Evolutionary conservation across 2,888 invertebrate species (phyloP), one percentile per base, ranked within the genome.

Genomic region (Omphaloscelis lunosa): DNA sequence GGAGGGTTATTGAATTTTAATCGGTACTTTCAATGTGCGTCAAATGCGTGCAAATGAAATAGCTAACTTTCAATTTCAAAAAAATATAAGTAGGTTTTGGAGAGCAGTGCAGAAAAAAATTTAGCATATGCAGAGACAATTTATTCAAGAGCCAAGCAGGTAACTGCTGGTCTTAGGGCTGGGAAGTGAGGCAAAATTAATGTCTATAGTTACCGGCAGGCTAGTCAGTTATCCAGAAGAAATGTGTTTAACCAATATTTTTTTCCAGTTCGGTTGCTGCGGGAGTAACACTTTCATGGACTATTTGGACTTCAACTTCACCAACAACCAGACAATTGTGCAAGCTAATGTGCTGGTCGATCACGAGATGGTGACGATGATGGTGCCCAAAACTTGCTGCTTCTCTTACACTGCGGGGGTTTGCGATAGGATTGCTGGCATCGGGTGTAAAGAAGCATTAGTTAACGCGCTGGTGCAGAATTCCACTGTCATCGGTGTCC

Each of bases 181-280:
- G 23, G 5, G 12, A 51, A 23, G 6, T 34, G 6, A 6, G 29
- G 17, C 6, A 67, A 51, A 48, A 34, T 9, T 1, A 23, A 51
- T n/a, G n/a, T 0, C 9, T 65, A 20, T 11, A 68, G n/a, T 27
- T 27, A 11, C 27, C 61, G 61, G 15, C 5, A 23, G 59, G 23
- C 41, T 17, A 23, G 8, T 20, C 29, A 72, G 8, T 11, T 45
- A 53, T 53, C 51, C 20, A 62, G 20, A 5, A 58, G 12, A 56
- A 48, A 27, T 34, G 23, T 59, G 15, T 56, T 56, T n/a, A 67
- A 62, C 2, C 27, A n/a, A 29, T 63, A 1, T 39, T 53, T 34
- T 58, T 59, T 58, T 70, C 20, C 89, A 96, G 96, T 89, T 96
- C 17, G 93, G 94, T 73, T 96, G 96, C 81, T 96, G 96, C 83